Evolutionary conservation across 1,140 invertebrate genomes (phyloP).

Genomic region (Ceratoteleas bidentatus): DNA sequence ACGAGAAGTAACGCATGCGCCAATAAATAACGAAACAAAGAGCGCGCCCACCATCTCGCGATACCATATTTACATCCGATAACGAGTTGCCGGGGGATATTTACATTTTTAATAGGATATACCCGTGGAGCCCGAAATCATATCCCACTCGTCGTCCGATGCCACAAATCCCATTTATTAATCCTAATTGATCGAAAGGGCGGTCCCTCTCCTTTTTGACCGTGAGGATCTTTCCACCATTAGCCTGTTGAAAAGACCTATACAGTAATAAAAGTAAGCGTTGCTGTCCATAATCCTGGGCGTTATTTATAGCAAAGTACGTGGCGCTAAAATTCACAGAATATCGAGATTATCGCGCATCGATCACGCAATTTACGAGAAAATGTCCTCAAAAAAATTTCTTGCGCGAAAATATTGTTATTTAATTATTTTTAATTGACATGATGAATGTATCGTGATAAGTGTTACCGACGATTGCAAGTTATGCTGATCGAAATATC

Average conservation of each 20-base stretch:
- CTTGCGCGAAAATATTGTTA: constrained; percentile 22
- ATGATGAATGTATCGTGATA: constrained; percentile 35
- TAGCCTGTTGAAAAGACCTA: no score
- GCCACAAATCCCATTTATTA: constrained; percentile 77
- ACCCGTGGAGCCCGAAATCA: constrained; percentile 73
- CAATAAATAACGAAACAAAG: constrained; percentile 80
- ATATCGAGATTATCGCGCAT: constrained; percentile 45
- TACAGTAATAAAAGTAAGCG: neutral
- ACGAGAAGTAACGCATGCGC: constrained; percentile 61
- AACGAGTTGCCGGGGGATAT: constrained; percentile 80
- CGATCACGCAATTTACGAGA: constrained; percentile 47
- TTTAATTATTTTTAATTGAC: constrained; percentile 67
- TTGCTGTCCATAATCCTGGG: neutral
- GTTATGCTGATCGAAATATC: constrained; percentile 23
- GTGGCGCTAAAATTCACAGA: constrained; percentile 60
- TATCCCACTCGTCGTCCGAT: constrained; percentile 63
- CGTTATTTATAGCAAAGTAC: constrained; percentile 58
- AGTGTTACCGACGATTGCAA: constrained; percentile 25
- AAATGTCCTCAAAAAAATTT: constrained; percentile 32
- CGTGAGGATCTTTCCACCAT: no score
- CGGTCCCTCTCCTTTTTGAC: constrained; percentile 3
- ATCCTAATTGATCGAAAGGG: constrained; percentile 80
- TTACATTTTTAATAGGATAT: constrained; percentile 82
- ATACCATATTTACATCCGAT: constrained; percentile 80
- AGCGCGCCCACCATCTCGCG: constrained; percentile 66